Evolutionary conservation across 2,113 vertebrate genomes (phyloP).

Genomic region (Aythya baeri): DNA sequence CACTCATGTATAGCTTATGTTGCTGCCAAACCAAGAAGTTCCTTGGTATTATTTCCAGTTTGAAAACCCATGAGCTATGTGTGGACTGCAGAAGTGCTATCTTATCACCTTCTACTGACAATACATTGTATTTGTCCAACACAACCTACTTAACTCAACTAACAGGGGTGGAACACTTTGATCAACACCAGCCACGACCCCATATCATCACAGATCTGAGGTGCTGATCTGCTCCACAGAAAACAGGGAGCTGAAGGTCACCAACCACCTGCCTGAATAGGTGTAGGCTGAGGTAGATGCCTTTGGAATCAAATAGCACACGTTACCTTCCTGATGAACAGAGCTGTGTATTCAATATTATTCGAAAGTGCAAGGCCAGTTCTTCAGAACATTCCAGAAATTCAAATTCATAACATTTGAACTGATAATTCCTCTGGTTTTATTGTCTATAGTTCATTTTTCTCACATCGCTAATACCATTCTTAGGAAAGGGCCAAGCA

Average conservation of each 20-base stretch:
- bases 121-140: neutral
- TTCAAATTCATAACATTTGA: neutral
- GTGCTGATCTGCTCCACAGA: neutral
- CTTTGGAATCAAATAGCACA: neutral
- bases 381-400: neutral
- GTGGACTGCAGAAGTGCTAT: neutral
- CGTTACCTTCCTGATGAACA: neutral
- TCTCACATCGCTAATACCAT: neutral
- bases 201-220: no score
- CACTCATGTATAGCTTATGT: neutral
- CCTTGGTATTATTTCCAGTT: neutral
- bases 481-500: neutral
- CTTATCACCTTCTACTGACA: neutral
- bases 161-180: no score
- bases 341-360: accelerated
- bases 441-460: accelerated
- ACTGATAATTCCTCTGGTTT: neutral
- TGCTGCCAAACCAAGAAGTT: neutral
- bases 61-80: neutral
- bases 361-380: neutral
- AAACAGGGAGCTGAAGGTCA: neutral
- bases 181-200: no score
- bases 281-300: accelerated
- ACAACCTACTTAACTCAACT: accelerated
- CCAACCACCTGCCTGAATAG: neutral